phyloP scores from a whole-genome alignment of 2,113 vertebrate genomes.

The Tachuris rubrigastra region DNA sequence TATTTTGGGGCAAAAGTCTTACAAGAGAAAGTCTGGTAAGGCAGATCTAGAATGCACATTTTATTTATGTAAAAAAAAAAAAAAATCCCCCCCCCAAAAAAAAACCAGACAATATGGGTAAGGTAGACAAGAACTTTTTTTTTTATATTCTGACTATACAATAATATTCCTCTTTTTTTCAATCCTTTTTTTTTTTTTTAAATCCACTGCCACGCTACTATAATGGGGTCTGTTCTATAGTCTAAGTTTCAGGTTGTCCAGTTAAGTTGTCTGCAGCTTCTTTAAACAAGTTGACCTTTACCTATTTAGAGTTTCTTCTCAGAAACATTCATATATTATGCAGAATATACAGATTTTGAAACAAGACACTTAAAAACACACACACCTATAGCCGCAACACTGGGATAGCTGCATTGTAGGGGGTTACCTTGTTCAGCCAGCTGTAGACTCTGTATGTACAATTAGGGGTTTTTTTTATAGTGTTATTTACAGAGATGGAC shows the following conservation, averaged over 20 bases:
- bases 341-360: slow-evolving; percentile 79
- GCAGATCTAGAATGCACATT: slow-evolving; percentile 78
- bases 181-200: not conserved
- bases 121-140: slow-evolving; percentile 64
- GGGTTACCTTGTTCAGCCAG: slow-evolving; percentile 69
- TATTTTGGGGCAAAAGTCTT: not conserved
- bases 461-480: slow-evolving; percentile 36
- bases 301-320: slow-evolving; percentile 80
- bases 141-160: slow-evolving; percentile 71
- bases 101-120: slow-evolving; percentile 52
- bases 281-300: slow-evolving; percentile 72
- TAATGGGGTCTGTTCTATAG: slow-evolving; percentile 60
- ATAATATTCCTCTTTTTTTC: slow-evolving; percentile 57
- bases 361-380: slow-evolving; percentile 69
- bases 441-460: slow-evolving; percentile 73
- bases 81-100: not conserved
- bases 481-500: slow-evolving; percentile 78
- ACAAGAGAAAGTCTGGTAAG: slow-evolving; percentile 29
- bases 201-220: slow-evolving; percentile 58
- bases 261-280: slow-evolving; percentile 75
- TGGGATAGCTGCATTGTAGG: slow-evolving; percentile 75
- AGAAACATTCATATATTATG: slow-evolving; percentile 81
- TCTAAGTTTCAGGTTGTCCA: slow-evolving; percentile 73
- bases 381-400: slow-evolving; percentile 74
- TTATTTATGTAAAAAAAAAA: slow-evolving; percentile 85